These are phyloP conservation scores for Nephila pilipes DNA, from an alignment of 1,140 invertebrate genomes.

Conservation along the genomic window DNA sequence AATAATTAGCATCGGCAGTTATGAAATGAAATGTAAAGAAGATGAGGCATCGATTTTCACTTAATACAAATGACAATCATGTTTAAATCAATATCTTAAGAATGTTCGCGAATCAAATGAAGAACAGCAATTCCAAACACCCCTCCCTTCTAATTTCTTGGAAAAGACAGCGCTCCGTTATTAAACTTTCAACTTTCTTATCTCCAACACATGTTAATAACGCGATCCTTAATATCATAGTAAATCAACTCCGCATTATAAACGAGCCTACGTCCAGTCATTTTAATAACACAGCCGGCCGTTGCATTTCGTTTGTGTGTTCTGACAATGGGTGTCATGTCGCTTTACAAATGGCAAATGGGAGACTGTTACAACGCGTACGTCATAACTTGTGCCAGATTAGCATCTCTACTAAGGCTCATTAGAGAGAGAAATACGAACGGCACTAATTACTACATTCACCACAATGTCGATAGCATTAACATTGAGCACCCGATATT, in stretches of 20 bases:
- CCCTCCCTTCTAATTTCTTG: not conserved
- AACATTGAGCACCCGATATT: constrained; percentile 59
- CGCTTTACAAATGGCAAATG: constrained; percentile 58
- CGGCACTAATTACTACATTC: constrained; percentile 63
- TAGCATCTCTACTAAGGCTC: constrained; percentile 64
- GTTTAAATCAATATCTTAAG: not conserved
- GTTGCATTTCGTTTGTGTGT: constrained; percentile 25
- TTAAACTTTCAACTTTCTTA: constrained; percentile 11
- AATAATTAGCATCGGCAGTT: too few species aligned
- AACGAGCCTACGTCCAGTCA: not conserved
- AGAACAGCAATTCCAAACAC: not conserved
- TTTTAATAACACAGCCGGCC: constrained; percentile 46
- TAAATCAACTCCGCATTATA: constrained; percentile 24
- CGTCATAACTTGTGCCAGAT: constrained; percentile 52
- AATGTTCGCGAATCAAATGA: not conserved
- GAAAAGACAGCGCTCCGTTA: not conserved
- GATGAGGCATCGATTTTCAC: too few species aligned
- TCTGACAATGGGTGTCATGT: constrained; percentile 56
- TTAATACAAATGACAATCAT: not conserved
- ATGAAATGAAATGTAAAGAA: too few species aligned
- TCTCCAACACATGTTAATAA: not conserved
- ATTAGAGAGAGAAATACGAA: constrained; percentile 70
- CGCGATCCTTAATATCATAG: constrained; percentile 26
- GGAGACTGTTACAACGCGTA: constrained; percentile 34
- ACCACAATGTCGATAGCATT: constrained; percentile 70